A percentile compares a stretch with the other conserved stretches of the same genome.
Conservation (phyloP, 2,888 invertebrate species). For the Drosophila fulvimacula region DNA sequence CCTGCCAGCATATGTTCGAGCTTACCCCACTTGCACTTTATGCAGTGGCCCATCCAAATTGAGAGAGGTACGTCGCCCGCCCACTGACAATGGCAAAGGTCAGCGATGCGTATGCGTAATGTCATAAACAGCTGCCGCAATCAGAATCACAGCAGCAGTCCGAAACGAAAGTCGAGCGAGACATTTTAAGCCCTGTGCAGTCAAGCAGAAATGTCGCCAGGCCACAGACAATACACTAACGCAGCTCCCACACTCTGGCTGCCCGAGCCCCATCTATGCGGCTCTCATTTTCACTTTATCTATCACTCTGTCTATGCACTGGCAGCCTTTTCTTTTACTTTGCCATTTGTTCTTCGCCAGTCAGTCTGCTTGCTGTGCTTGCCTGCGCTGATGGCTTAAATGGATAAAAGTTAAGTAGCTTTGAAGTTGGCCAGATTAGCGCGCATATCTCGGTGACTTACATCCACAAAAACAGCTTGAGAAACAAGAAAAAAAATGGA, state of each 20-base stretch:
- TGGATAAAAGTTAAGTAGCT: conserved; percentile 78
- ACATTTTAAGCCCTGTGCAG: conserved; percentile 70
- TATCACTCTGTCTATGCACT: conserved; percentile 20
- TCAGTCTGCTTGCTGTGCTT: conserved; percentile 31
- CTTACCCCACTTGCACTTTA: conserved; percentile 24
- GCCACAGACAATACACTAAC: conserved; percentile 60
- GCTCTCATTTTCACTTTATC: conserved; percentile 6
- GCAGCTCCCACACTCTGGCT: conserved; percentile 10
- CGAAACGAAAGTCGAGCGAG: conserved; percentile 51
- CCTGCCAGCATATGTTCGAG: conserved; percentile 64
- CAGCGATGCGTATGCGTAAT: conserved; percentile 77
- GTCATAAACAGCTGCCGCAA: conserved; percentile 77
- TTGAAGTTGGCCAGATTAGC: conserved; percentile 77
- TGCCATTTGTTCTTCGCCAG: conserved; percentile 61
- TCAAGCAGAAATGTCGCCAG: conserved; percentile 70
- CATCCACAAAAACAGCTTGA: conserved; percentile 51
- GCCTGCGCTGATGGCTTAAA: conserved; percentile 74
- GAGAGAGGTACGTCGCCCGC: conserved; percentile 7
- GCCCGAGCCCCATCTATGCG: conserved; percentile 8
- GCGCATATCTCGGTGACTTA: conserved; percentile 70
- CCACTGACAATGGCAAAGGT: conserved; percentile 52
- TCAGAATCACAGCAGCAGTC: conserved; percentile 71
- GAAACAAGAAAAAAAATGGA: conserved; percentile 31
- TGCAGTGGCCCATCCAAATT: conserved; percentile 21
- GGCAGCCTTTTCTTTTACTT: conserved; percentile 48